These are phyloP conservation scores for Enteromius fasciolatus DNA, from an alignment of 2,797 vertebrate species.

Conservation along the genomic window DNA sequence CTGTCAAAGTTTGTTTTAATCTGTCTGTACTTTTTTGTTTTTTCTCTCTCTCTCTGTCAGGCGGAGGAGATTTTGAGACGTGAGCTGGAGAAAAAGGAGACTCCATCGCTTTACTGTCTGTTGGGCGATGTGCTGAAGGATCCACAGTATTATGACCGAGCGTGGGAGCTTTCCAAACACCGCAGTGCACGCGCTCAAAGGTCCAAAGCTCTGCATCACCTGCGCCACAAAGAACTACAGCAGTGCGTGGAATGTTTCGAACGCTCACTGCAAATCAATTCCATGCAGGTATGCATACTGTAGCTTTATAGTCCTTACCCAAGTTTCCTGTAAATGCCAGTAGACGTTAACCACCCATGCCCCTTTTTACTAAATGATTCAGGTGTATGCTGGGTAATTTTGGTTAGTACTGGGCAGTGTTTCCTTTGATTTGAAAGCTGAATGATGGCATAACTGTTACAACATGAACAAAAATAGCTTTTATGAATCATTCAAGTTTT, in stretches of 20 bases:
- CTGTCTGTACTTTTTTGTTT: not conserved
- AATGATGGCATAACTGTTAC: not conserved
- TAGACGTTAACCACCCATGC: not conserved
- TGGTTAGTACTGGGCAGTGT: not conserved
- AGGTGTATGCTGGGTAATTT: not conserved
- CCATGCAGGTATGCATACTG: constrained; percentile 84
- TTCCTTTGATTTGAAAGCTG: not conserved
- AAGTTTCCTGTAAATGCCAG: not conserved
- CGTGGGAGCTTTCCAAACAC: constrained; percentile 89
- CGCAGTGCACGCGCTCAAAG: constrained; percentile 91
- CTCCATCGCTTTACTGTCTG: constrained; percentile 86
- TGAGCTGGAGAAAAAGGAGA: constrained; percentile 91
- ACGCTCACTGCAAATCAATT: constrained; percentile 85
- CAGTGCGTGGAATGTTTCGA: constrained; percentile 91
- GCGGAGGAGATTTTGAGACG: constrained; percentile 89
- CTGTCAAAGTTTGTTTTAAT: constrained; percentile 6
- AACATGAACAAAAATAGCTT: not conserved
- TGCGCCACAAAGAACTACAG: constrained; percentile 83
- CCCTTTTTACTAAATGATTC: not conserved
- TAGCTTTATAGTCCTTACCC: constrained; percentile 6
- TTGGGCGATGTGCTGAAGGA: constrained; percentile 92
- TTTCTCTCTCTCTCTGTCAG: constrained; percentile 68
- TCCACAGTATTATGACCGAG: constrained; percentile 87
- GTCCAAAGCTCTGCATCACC: constrained; percentile 91
- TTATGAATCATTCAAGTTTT: not conserved